Base-by-base conservation (phyloP, 2,888 invertebrate genomes). In the Conomelus anceps region DNA sequence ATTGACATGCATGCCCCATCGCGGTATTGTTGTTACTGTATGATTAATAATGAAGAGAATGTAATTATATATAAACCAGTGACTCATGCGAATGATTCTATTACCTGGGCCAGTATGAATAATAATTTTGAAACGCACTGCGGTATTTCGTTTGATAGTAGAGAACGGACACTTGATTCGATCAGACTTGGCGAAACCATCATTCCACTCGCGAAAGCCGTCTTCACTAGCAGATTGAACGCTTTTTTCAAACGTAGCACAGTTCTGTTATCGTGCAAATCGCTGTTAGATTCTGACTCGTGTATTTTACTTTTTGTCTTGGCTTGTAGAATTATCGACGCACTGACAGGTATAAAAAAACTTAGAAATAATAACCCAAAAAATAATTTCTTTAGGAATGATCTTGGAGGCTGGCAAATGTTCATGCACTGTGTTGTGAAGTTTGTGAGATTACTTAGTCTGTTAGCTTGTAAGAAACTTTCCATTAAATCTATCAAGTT, bases 101-200 rank as follows among this genome's bases (percentile, higher is more conserved):
- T 86, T 23, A 86, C 86, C 86, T 26, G 85, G 13, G 85, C 89
- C n/a, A 85, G 23, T 22, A 89, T 85, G 22, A 86, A 85, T 20
- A 89, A n/a, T n/a, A 85, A 13, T 11, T 85, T 41, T 20, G 22
- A 29, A 23, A 89, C 17, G 23, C 85, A 85, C 85, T 89, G 85
- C 9, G 89, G 89, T 23, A 86, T 22, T 34, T 23, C 85, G 6
- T 85, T 89, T 13, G 85, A 89, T n/a, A 89, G 29, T 86, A 85
- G 34, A 22, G 85, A 85, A 22, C 23, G 26, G 23, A 34, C 23
- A 22, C 26, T 34, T 20, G 29, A 85, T 22, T 89, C 89, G 26
- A 86, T 29, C 17, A 89, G 20, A 22, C 29, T 86, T 7, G 89
- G 89, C 22, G 89, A 85, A 26, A 85, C 85, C 29, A 29, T 89